These are phyloP conservation scores for Sitodiplosis mosellana DNA, from an alignment of 1,140 invertebrate genomes.

Conservation along the genomic window DNA sequence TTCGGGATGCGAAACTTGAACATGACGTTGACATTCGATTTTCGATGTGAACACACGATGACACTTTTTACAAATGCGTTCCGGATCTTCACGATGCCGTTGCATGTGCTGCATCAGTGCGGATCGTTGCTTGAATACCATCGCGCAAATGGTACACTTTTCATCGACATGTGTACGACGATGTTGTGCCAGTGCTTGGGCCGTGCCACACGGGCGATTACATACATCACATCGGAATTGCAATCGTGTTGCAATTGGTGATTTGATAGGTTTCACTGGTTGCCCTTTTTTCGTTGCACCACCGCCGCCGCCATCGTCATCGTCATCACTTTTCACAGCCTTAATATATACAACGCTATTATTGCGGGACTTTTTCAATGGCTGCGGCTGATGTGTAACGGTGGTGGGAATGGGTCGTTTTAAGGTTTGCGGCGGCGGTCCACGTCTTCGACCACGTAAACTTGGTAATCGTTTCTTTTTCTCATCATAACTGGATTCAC, in stretches of 20 bases:
- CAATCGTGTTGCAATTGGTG: neutral
- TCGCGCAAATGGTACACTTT: conserved; percentile 28
- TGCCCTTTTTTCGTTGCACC: conserved; percentile 11
- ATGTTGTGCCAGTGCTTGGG: conserved; percentile 29
- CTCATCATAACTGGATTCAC: conserved; percentile 8
- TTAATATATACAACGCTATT: conserved; percentile 10
- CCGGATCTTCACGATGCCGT: conserved; percentile 17
- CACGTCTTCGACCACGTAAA: neutral
- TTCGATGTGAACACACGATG: conserved; percentile 13
- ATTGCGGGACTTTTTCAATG: neutral
- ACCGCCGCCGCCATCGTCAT: conserved; percentile 6
- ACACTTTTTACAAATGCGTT: conserved; percentile 13
- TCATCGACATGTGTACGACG: conserved; percentile 41
- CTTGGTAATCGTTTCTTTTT: neutral
- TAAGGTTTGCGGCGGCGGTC: neutral
- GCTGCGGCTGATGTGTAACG: too few relatives aligned
- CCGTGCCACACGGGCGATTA: conserved; percentile 22
- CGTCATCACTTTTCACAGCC: conserved; percentile 9
- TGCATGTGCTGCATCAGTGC: conserved; percentile 24
- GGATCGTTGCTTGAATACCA: conserved; percentile 22
- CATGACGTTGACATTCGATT: conserved; percentile 16
- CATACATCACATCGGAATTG: conserved; percentile 18
- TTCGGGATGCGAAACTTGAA: conserved; percentile 16
- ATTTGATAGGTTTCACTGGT: conserved; percentile 9
- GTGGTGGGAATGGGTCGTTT: neutral